Evolutionary conservation across 64 coral and sea anemone species (phyloP), one percentile per base, ranked within the genome.

Genomic region (Actinia equina): DNA sequence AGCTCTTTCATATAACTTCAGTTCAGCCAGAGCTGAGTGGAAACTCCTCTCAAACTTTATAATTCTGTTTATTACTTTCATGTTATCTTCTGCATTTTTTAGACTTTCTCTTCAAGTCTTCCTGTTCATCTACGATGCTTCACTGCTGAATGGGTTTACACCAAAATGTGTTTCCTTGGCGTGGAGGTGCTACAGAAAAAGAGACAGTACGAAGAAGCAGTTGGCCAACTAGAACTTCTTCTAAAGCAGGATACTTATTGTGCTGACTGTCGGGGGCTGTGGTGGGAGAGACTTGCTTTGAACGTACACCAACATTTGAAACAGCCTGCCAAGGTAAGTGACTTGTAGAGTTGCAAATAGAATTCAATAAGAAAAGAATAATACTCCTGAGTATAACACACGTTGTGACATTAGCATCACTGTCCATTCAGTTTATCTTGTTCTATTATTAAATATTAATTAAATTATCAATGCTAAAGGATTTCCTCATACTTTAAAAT

Each of bases 141-240:
- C 77, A 86, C 93, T 64, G 70, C 87, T 30, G 86, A 92, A 54
- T 99, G 93, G 90, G 90, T 94, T 1, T 84, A 93, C 88, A 99
- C 97, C 43, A 92, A 93, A 52, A 95, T 99, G 97, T 99, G 91
- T 44, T 99, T 88, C 71, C 83, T 80, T 82, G 97, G 97, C 7
- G 97, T 99, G n/a, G 97, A 99, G 44, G 86, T 99, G 17, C 59
- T 99, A n/a, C 97, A 99, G 77, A 99, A 94, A 56, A 93, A 88
- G 88, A 89, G 86, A 52, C 79, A 82, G 16, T 99, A 99, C 84
- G 87, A 88, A 0, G 93, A 91, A 17, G 97, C 97, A 79, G 97
- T 99, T 2, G 30, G 80, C 3, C 93, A 93, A 55, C 77, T 99
- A 14, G 85, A 94, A 49, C 51, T 54, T 43, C 65, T 99, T 43